These are phyloP conservation scores for Neria commutata DNA, from an alignment of 2,888 invertebrate species.

Conservation along the genomic window DNA sequence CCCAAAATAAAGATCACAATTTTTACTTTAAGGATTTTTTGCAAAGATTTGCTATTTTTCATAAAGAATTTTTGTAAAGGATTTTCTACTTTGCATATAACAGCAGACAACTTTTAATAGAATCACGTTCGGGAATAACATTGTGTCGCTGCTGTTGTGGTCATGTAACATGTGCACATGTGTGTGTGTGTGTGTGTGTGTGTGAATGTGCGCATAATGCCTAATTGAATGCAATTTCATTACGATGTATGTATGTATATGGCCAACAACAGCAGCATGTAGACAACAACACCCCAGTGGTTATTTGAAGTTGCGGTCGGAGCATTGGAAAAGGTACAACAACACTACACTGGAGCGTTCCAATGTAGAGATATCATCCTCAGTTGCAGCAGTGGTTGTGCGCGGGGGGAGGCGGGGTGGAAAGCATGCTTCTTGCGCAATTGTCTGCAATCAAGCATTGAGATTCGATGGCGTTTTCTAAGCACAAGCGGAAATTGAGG, in stretches of 20 bases:
- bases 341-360: background rate
- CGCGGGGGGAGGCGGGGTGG: background rate
- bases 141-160: slow-evolving; percentile 7
- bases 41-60: too few relatives aligned
- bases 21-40: too few relatives aligned
- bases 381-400: background rate
- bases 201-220: background rate
- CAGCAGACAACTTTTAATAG: too few relatives aligned
- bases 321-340: background rate
- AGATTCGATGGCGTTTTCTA: background rate
- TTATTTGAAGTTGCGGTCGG: background rate
- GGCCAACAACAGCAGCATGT: background rate
- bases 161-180: background rate
- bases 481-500: background rate
- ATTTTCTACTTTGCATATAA: too few relatives aligned
- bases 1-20: too few relatives aligned
- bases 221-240: slow-evolving; percentile 1
- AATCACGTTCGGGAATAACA: too few relatives aligned
- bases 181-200: background rate
- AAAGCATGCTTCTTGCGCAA: too few relatives aligned
- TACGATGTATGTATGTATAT: background rate
- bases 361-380: background rate
- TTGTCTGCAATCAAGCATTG: background rate
- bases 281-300: background rate
- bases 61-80: too few relatives aligned